These are phyloP conservation scores for Chrysoperla carnea DNA, from an alignment of 1,140 invertebrate species.

Conservation along the genomic window DNA sequence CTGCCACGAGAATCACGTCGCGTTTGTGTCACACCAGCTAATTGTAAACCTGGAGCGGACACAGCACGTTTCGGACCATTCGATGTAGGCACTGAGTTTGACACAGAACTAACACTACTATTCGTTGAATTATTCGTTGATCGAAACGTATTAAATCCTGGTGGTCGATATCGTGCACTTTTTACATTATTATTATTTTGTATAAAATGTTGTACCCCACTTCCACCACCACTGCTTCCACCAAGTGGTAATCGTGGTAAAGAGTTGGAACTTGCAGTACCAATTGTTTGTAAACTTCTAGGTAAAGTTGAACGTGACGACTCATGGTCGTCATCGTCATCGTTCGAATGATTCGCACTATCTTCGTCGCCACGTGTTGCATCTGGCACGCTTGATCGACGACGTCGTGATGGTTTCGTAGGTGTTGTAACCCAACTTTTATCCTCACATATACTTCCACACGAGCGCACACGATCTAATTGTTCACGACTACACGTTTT, in stretches of 20 bases:
- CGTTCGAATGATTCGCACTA: constrained; percentile 42
- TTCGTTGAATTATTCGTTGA: too few relatives aligned
- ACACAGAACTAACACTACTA: too few relatives aligned
- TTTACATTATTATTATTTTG: constrained; percentile 44
- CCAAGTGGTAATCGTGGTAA: constrained; percentile 49
- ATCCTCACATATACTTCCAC: constrained; percentile 52
- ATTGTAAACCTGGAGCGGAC: constrained; percentile 50
- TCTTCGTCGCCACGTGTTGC: constrained; percentile 42
- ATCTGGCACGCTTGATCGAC: constrained; percentile 49
- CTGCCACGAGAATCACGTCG: constrained; percentile 26
- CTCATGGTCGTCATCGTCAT: constrained; percentile 36
- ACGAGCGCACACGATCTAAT: constrained; percentile 54
- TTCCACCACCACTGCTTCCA: constrained; percentile 32
- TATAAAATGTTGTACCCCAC: constrained; percentile 46
- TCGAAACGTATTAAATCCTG: constrained; percentile 40
- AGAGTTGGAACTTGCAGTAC: constrained; percentile 49
- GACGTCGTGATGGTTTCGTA: constrained; percentile 27
- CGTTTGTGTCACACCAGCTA: constrained; percentile 23
- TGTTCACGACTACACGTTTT: constrained; percentile 58
- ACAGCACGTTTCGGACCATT: constrained; percentile 44
- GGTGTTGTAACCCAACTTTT: constrained; percentile 28
- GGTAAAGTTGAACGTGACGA: constrained; percentile 39
- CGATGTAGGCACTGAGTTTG: constrained; percentile 10
- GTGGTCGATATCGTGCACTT: constrained; percentile 69
- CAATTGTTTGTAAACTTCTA: constrained; percentile 34